A percentile compares a stretch with the other conserved stretches of the same genome.
Evolutionary conservation across 2,797 vertebrate genomes (phyloP).

Genomic region (Falco cherrug): DNA sequence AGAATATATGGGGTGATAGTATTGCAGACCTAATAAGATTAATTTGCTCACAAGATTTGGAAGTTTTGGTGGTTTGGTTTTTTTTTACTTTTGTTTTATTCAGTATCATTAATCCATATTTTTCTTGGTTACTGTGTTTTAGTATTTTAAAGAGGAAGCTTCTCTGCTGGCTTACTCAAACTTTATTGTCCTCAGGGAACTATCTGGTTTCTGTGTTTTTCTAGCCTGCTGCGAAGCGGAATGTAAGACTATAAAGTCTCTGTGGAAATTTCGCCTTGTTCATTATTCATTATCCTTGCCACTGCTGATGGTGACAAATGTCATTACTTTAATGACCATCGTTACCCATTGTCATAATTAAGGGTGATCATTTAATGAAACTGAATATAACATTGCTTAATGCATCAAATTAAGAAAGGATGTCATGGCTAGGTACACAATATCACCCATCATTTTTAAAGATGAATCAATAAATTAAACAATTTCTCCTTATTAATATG

Average conservation of each 20-base stretch:
- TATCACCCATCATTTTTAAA: constrained; percentile 31
- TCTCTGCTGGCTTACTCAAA: not conserved
- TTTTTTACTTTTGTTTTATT: rapidly evolving
- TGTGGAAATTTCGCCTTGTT: constrained; percentile 22
- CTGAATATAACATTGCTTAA: constrained; percentile 25
- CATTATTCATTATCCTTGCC: constrained; percentile 51
- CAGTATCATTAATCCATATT: not conserved
- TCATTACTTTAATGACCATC: constrained; percentile 65
- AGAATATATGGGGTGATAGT: rapidly evolving
- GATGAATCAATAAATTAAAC: constrained; percentile 37
- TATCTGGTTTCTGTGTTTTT: not conserved
- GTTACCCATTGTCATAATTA: constrained; percentile 68
- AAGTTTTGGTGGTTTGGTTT: not conserved
- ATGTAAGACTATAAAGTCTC: not conserved
- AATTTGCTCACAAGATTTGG: not conserved
- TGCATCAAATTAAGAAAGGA: constrained; percentile 55
- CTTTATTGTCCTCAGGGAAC: not conserved
- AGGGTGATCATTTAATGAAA: constrained; percentile 48
- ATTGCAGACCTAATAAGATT: not conserved
- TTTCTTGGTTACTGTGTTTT: not conserved
- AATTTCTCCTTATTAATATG: not conserved
- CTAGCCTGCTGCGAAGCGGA: not conserved
- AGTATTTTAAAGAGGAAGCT: not conserved
- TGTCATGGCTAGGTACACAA: constrained; percentile 35
- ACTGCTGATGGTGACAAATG: constrained; percentile 52